Percentiles rank a stretch among this genome's conserved stretches.
phyloP scores from a whole-genome alignment of 2,797 vertebrate genomes.

The Anabas testudineus region DNA sequence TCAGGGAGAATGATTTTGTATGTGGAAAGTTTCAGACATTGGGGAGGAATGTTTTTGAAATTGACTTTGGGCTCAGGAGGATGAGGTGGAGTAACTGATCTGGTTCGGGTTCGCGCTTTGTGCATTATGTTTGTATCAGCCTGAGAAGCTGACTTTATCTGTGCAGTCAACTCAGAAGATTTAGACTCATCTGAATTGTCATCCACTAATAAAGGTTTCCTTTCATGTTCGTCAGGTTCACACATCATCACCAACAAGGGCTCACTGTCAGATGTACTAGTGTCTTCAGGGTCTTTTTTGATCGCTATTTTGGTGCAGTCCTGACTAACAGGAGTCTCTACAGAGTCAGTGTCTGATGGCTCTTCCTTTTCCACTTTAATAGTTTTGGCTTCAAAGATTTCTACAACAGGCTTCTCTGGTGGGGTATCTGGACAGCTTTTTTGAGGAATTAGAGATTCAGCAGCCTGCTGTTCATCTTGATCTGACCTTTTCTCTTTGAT shows the following conservation, averaged over 20 bases:
- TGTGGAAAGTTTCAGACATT: constrained; percentile 78
- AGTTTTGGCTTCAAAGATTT: constrained; percentile 38
- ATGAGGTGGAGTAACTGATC: constrained; percentile 32
- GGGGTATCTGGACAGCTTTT: constrained; percentile 16
- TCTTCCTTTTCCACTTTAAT: constrained; percentile 78
- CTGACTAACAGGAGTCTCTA: constrained; percentile 29
- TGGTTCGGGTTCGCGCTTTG: constrained; percentile 33
- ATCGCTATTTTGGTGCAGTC: constrained; percentile 47
- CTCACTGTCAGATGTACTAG: constrained; percentile 42
- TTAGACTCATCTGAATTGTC: constrained; percentile 34
- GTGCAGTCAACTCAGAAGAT: constrained; percentile 18
- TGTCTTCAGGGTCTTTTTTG: constrained; percentile 69
- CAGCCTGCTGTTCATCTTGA: constrained; percentile 31
- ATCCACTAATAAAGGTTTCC: constrained; percentile 40
- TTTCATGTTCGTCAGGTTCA: constrained; percentile 65
- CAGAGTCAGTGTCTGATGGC: constrained; percentile 23
- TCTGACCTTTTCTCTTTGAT: constrained; percentile 42
- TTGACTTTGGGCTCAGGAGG: constrained; percentile 35
- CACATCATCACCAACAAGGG: constrained; percentile 80
- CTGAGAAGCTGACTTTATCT: constrained; percentile 15
- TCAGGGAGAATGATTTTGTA: constrained; percentile 76
- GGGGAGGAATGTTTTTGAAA: constrained; percentile 76
- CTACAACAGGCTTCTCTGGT: constrained; percentile 23
- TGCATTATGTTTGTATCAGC: not conserved
- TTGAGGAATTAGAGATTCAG: constrained; percentile 12